Evolutionary conservation across 2,888 invertebrate species (phyloP), one percentile per base, ranked within the genome.

Genomic region (Kryphioiulus occultus): DNA sequence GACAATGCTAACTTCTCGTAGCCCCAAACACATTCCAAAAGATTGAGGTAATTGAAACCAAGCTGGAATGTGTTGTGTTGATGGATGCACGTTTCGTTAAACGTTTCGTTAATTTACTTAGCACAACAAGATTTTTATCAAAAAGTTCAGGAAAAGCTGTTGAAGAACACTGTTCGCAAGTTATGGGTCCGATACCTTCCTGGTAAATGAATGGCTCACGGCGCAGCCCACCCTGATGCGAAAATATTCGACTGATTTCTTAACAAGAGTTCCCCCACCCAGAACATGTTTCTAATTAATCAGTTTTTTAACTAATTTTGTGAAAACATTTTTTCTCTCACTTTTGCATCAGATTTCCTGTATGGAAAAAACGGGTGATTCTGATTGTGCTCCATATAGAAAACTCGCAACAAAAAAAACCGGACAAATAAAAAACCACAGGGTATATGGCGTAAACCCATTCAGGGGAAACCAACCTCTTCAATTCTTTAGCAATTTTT

Each of bases 261-360:
- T 68, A 68, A 68, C 68, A 68, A 68, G 68, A 68, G 26, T 68
- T 68, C 68, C 68, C 53, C 68, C 68, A 68, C 68, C 68, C 68
- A 68, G 5, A 68, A 68, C 68, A 68, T 68, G 68, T 68, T 68
- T 68, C 26, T 68, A 68, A 68, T 68, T 68, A 68, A 68, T 68
- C 68, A 68, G 68, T 68, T 68, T 68, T 44, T 68, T n/a, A 26
- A 26, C 68, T 68, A 68, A 68, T 68, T 68, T 68, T 68, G 68
- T 68, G 68, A 26, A 68, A 68, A 68, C 68, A 68, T 68, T 68
- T 68, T 68, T 68, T 68, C 68, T 12, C 26, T 10, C 22, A 26
- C 7, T 68, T 68, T 68, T 68, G n/a, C 68, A 26, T 68, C 68
- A 10, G 68, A 68, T 68, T 68, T 68, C 68, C 68, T 68, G 68